Conservation (phyloP, 2,113 vertebrate species). For the Zingel zingel region DNA sequence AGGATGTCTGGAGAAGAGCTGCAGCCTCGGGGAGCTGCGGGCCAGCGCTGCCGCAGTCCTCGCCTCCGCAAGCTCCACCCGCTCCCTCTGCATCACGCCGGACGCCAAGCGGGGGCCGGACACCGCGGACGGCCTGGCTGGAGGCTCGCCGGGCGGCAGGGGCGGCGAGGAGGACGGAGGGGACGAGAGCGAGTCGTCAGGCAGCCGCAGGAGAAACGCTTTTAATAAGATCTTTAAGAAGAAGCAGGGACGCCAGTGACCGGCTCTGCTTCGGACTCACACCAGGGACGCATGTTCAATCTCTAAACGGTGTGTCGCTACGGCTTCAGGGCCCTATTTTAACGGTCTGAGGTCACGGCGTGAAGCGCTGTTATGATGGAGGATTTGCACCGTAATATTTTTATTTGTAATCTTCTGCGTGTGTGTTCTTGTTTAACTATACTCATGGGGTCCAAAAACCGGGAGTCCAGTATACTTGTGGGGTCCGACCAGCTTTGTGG, state of each 20-base stretch:
- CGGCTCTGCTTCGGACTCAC: too few relatives aligned
- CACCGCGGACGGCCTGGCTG: slow-evolving; percentile 69
- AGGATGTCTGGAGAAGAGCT: slow-evolving; percentile 88
- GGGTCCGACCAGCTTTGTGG: too few relatives aligned
- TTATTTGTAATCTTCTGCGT: too few relatives aligned
- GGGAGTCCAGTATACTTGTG: too few relatives aligned
- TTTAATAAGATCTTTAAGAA: slow-evolving; percentile 96
- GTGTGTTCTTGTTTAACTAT: too few relatives aligned
- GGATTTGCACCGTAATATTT: too few relatives aligned
- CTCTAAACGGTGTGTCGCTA: too few relatives aligned
- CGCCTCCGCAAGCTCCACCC: slow-evolving; percentile 84
- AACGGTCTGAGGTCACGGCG: too few relatives aligned
- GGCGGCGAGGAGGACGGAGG: slow-evolving; percentile 88
- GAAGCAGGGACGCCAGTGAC: slow-evolving; percentile 80
- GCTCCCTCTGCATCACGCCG: slow-evolving; percentile 87
- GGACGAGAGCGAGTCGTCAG: slow-evolving; percentile 86
- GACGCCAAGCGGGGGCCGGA: slow-evolving; percentile 84
- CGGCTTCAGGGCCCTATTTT: too few relatives aligned
- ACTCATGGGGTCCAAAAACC: too few relatives aligned
- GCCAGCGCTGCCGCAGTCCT: slow-evolving; percentile 59
- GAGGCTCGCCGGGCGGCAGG: slow-evolving; percentile 51
- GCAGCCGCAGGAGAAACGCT: slow-evolving; percentile 89
- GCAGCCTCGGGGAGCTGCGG: slow-evolving; percentile 91
- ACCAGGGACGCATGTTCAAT: too few relatives aligned
- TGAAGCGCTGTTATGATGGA: too few relatives aligned